Base-by-base conservation (phyloP, 2,888 invertebrate species). In the Boloria euphrosyne region DNA sequence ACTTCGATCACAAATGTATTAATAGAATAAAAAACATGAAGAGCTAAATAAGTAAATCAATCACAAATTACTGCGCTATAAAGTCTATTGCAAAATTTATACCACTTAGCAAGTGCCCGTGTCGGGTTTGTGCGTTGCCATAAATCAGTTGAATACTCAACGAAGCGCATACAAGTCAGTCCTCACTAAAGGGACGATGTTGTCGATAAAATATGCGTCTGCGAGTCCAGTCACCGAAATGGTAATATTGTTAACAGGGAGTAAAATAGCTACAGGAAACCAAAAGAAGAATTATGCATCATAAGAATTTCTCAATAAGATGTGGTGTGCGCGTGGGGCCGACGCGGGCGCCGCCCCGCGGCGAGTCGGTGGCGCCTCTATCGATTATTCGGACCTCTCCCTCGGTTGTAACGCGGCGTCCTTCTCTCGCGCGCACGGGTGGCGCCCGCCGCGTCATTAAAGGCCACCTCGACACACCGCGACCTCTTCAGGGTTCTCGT, bases 271-370 rank as follows among this genome's bases (percentile, higher is more conserved):
- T 79, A 81, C 82, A 80, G 82, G 84, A 85, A 86, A 87, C 84
- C 84, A 87, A 89, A 89, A 89, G 80, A 83, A 85, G 84, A 85
- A 89, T 85, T 89, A 87, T 89, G 86, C 89, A 86, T 87, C 88
- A 85, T 79, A 88, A 79, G 91, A 89, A 91, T 91, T 91, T 91
- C 90, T 91, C 91, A 90, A 91, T 90, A 90, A 89, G 87, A 84
- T 79, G 83, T 82, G 84, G 80, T 71, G 85, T 76, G 85, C 87
- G 87, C 85, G 89, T 89, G 91, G 89, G 89, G 89, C 85, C 87
- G 74, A 75, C 86, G 84, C 85, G 81, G 83, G 86, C 87, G 87
- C 87, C 86, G 87, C 88, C 86, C 87, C 83, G 86, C 81, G 83
- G 86, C 84, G 84, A 78, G 76, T 75, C 84, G 78, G 85, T 86